Conservation (phyloP, 1,140 invertebrate species). For the Melipona quadrifasciata region DNA sequence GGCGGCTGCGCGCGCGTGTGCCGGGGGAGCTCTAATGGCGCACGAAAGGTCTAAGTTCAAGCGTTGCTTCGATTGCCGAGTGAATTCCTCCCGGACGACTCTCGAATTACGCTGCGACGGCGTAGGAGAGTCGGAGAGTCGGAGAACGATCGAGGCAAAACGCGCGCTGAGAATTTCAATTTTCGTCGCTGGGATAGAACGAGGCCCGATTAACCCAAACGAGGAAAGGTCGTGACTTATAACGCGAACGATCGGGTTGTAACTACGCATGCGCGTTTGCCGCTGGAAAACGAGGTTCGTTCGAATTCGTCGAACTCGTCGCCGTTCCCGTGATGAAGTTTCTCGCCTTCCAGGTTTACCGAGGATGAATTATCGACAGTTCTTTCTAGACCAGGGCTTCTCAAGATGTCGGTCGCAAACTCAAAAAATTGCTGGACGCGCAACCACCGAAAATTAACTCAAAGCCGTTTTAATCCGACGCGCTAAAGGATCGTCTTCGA, state of each 20-base stretch:
- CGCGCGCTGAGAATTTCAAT: background rate
- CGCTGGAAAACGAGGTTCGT: background rate
- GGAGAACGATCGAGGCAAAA: background rate
- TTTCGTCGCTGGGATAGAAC: background rate
- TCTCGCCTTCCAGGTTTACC: background rate
- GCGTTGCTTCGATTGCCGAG: background rate
- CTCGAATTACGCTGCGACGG: conserved; percentile 1
- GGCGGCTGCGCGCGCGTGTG: background rate
- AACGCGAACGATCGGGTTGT: background rate
- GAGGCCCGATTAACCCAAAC: background rate
- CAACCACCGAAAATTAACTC: too few species aligned
- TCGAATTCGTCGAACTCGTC: background rate
- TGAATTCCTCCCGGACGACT: background rate
- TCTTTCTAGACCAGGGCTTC: background rate
- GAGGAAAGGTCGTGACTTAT: conserved; percentile 8
- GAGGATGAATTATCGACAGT: background rate
- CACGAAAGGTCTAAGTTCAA: conserved; percentile 23
- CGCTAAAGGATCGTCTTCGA: too few species aligned
- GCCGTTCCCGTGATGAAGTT: background rate
- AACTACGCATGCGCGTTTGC: too few species aligned
- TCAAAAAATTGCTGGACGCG: too few species aligned
- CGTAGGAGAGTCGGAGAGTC: background rate
- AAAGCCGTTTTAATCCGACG: too few species aligned
- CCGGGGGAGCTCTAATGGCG: background rate
- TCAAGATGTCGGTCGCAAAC: too few species aligned